Percentiles rank a stretch among this genome's conserved stretches.
phyloP scores from a whole-genome alignment of 2,113 vertebrate genomes.

The Myanophis thanlyinensis region DNA sequence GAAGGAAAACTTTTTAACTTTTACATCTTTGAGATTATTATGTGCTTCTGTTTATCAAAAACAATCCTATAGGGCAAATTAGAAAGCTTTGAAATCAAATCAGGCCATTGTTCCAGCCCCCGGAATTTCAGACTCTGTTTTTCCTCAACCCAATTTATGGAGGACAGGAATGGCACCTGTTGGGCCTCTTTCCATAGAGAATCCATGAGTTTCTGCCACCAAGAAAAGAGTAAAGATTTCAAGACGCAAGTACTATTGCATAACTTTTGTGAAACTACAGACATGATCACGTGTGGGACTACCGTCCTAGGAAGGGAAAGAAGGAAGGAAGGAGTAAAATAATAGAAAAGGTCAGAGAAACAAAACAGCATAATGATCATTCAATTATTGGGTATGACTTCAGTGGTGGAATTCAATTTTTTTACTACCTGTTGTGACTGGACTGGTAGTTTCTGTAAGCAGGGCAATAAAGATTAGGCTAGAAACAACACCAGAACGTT shows the following conservation, averaged over 20 bases:
- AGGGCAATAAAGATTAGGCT: too few relatives aligned
- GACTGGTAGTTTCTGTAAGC: too few relatives aligned
- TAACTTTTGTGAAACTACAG: neutral
- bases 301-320: fast-evolving
- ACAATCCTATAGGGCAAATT: neutral
- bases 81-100: neutral
- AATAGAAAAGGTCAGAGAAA: neutral
- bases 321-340: neutral
- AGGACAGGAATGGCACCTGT: neutral
- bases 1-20: neutral
- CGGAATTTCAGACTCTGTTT: neutral
- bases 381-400: neutral
- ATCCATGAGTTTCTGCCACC: neutral
- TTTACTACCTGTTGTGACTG: too few relatives aligned
- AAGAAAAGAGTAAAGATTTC: neutral
- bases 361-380: neutral
- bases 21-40: too few relatives aligned
- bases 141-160: neutral
- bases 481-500: too few relatives aligned
- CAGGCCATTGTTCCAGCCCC: neutral
- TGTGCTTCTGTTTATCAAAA: neutral
- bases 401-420: too few relatives aligned
- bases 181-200: neutral
- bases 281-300: neutral
- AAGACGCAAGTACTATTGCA: neutral